Evolutionary conservation across 1,140 invertebrate species (phyloP).

Genomic region (Portunus trituberculatus): DNA sequence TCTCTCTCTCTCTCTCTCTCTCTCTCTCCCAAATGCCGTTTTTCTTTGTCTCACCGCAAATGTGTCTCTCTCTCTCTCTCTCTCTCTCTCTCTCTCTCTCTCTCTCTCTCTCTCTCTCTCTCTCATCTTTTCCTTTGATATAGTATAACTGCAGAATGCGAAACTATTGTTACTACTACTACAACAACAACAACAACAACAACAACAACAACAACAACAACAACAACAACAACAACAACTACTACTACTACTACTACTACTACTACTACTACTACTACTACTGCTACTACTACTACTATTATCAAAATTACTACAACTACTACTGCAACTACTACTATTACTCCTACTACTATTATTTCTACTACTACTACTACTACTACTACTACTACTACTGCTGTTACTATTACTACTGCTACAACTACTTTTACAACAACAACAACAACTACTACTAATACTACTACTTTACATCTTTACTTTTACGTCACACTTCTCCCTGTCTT

Average conservation of each 20-base stretch:
- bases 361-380: not conserved
- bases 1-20: slow-evolving; percentile 3
- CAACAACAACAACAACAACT: not conserved
- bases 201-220: too few relatives aligned
- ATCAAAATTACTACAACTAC: too few relatives aligned
- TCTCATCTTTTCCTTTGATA: not conserved
- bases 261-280: too few relatives aligned
- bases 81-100: not conserved
- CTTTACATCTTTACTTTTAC: not conserved
- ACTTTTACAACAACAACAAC: not conserved
- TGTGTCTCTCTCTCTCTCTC: not conserved
- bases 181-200: too few relatives aligned
- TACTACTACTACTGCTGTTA: not conserved
- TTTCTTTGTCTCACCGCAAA: too few relatives aligned
- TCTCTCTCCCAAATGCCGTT: not conserved
- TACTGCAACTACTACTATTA: too few relatives aligned
- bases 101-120: not conserved
- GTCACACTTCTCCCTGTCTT: not conserved
- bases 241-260: too few relatives aligned
- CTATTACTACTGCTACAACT: too few relatives aligned
- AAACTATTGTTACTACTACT: too few relatives aligned
- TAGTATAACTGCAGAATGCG: not conserved
- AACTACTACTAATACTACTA: not conserved
- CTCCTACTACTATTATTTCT: too few relatives aligned
- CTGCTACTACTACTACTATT: too few relatives aligned